Conservation (phyloP, 1,140 invertebrate genomes). For the Drosophila athabasca region DNA sequence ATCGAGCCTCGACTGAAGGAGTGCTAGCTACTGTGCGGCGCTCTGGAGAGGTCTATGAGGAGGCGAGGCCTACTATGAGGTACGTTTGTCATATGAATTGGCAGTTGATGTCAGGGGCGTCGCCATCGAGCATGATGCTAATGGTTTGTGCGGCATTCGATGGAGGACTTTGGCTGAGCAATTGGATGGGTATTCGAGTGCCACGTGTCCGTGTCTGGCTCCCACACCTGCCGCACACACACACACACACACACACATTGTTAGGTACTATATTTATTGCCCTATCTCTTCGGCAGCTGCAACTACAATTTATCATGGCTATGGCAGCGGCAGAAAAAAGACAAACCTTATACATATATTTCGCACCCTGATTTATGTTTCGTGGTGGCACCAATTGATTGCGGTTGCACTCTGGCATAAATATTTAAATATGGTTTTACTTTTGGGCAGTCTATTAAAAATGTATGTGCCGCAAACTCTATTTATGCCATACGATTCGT, state of each 20-base stretch:
- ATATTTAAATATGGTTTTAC: constrained; percentile 48
- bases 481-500: constrained; percentile 16
- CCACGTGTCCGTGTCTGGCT: constrained; percentile 68
- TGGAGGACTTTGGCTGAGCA: not conserved
- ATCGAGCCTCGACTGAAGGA: constrained; percentile 28
- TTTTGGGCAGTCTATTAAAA: constrained; percentile 22
- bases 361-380: constrained; percentile 59
- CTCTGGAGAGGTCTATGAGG: too few species aligned
- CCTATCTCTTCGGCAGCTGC: constrained; percentile 26
- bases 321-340: constrained; percentile 14
- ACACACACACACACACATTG: constrained; percentile 13
- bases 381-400: constrained; percentile 53
- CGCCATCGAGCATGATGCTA: constrained; percentile 25
- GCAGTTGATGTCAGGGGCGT: constrained; percentile 54
- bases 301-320: constrained; percentile 66
- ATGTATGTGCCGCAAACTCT: constrained; percentile 12
- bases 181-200: constrained; percentile 2
- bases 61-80: constrained; percentile 3
- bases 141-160: not conserved
- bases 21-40: not conserved
- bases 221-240: constrained; percentile 35
- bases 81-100: constrained; percentile 54
- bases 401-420: constrained; percentile 44
- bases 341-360: constrained; percentile 28
- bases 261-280: constrained; percentile 34